Conservation (phyloP, 2,113 vertebrate species). For the Neogale vison region DNA sequence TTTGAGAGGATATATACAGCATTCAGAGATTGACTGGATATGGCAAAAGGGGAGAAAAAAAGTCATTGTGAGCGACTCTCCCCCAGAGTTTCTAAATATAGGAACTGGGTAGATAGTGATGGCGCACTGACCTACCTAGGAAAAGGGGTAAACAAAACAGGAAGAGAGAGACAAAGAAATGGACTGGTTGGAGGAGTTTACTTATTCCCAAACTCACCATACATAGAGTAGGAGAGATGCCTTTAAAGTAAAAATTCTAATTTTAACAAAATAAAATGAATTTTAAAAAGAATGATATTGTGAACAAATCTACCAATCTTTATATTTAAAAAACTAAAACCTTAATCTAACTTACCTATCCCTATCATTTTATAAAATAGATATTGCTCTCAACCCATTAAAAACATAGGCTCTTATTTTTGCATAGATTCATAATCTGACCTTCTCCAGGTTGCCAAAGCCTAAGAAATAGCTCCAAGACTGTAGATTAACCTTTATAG, state of each 20-base stretch:
- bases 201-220: not conserved
- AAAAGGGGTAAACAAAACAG: not conserved
- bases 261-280: constrained; percentile 38
- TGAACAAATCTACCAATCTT: not conserved
- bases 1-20: not conserved
- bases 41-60: not conserved
- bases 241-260: constrained; percentile 38
- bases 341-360: constrained; percentile 14
- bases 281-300: not conserved
- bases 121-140: not conserved
- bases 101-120: not conserved
- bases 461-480: constrained; percentile 74
- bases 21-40: not conserved
- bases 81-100: not conserved
- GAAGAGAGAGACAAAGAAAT: not conserved
- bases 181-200: not conserved
- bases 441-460: constrained; percentile 58
- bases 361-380: constrained; percentile 4
- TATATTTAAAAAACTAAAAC: constrained; percentile 49
- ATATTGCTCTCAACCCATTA: not conserved
- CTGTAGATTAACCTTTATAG: constrained; percentile 72
- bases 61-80: not conserved
- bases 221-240: not conserved
- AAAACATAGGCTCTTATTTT: constrained; percentile 58
- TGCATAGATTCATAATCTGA: constrained; percentile 69